phyloP scores from a whole-genome alignment of 2,113 vertebrate species.

The Naja naja region DNA sequence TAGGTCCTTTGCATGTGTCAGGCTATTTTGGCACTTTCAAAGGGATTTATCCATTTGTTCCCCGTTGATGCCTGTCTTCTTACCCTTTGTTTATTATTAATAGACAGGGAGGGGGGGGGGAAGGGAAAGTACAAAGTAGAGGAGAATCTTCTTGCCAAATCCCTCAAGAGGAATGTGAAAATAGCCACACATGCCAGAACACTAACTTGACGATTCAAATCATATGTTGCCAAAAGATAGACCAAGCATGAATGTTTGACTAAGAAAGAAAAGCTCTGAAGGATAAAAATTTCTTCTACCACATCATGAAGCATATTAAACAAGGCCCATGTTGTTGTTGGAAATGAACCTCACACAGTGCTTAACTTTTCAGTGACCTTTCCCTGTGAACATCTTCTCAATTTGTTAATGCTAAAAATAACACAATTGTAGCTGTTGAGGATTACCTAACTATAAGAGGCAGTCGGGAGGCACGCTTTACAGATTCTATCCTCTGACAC shows the following conservation, averaged over 20 bases:
- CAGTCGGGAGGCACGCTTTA: slow-evolving; percentile 43
- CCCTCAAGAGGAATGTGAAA: slow-evolving; percentile 43
- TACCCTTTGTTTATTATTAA: slow-evolving; percentile 31
- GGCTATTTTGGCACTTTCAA: background rate
- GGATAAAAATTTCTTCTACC: slow-evolving; percentile 40
- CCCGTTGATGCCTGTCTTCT: background rate
- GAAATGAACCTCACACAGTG: slow-evolving; percentile 54
- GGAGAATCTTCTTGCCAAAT: slow-evolving; percentile 51
- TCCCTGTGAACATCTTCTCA: slow-evolving; percentile 47
- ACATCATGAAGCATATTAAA: slow-evolving; percentile 47
- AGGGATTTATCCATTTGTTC: background rate
- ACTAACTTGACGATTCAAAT: slow-evolving; percentile 57
- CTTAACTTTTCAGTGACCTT: slow-evolving; percentile 62
- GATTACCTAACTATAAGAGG: slow-evolving; percentile 42
- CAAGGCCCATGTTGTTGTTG: slow-evolving; percentile 56
- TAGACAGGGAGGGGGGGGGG: slow-evolving; percentile 24
- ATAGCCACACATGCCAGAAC: slow-evolving; percentile 49
- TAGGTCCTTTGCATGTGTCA: background rate
- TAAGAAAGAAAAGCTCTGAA: slow-evolving; percentile 13
- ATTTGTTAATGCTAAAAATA: slow-evolving; percentile 58
- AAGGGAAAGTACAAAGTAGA: slow-evolving; percentile 49
- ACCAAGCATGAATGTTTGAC: slow-evolving; percentile 7
- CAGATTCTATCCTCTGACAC: background rate
- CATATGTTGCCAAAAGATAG: slow-evolving; percentile 54
- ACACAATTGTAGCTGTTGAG: slow-evolving; percentile 48